Evolutionary conservation across 2,797 vertebrate species (phyloP).

Genomic region (Thaleichthys pacificus): DNA sequence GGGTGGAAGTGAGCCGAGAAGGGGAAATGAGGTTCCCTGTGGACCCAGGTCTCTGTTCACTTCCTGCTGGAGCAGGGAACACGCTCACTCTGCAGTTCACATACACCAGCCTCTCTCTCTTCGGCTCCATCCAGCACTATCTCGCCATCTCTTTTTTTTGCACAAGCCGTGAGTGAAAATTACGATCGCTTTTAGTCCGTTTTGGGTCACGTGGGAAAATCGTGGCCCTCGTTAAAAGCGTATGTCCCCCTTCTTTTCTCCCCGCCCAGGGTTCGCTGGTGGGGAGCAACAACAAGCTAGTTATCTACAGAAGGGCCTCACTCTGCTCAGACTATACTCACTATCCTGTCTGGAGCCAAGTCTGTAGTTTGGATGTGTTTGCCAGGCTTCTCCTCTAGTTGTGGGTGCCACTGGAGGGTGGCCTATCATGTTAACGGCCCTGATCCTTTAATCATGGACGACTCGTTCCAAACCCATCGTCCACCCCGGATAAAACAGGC

Average conservation of each 20-base stretch:
- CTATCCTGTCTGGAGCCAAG: no score
- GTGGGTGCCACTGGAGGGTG: conserved; percentile 11
- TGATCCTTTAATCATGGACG: conserved; percentile 14
- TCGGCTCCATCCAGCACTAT: conserved; percentile 51
- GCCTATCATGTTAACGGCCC: conserved; percentile 13
- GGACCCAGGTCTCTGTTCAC: conserved; percentile 69
- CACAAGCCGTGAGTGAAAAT: conserved; percentile 41
- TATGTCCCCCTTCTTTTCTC: conserved; percentile 2
- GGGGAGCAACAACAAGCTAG: neutral
- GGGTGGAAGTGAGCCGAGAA: conserved; percentile 30
- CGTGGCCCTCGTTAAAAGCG: conserved; percentile 34
- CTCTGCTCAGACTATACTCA: no score
- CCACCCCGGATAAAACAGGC: conserved; percentile 13
- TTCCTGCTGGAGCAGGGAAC: conserved; percentile 68
- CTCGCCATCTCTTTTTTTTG: conserved; percentile 51
- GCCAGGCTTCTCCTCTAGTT: neutral
- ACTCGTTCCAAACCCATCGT: conserved; percentile 25
- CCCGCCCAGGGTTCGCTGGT: neutral
- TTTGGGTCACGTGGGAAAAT: conserved; percentile 62
- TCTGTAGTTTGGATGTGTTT: neutral
- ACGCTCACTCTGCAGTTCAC: conserved; percentile 60
- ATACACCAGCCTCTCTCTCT: conserved; percentile 36
- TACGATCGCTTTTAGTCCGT: conserved; percentile 62
- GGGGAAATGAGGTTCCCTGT: conserved; percentile 61
- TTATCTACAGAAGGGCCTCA: no score